Base-by-base conservation (phyloP, 2,888 invertebrate genomes). In the Platycnemis pennipes region DNA sequence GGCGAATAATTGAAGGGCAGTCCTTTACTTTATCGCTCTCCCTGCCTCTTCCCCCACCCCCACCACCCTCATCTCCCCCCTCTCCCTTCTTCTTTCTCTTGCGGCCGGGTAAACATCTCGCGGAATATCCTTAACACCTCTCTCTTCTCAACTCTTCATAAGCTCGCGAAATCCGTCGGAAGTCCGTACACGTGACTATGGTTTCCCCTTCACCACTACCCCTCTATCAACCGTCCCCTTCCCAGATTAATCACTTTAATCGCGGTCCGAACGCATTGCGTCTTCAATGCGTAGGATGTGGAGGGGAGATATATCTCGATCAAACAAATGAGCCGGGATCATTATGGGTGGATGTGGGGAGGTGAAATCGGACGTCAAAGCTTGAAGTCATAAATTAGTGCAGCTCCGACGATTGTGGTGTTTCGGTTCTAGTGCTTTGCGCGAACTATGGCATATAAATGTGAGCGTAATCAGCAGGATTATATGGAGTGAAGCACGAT, bases 1-100 rank as follows among this genome's bases (percentile, higher is more conserved):
- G 77, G 31, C 77, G 77, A 77, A 77, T 77, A 77, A 77, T 77
- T 77, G 77, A 77, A 77, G 77, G 77, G 63, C 77, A 31, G 77
- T 37, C 77, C 77, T 37, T 8, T 77, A 77, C 37, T 77, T 37
- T 31, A 77, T 77, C 77, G 77, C 77, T n/a, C 37, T 37, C 77
- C 16, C 63, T 8, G 26, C 37, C 77, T n/a, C 37, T 37, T 49
- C 49, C 49, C 19, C 4, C 7, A 1, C 11, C 5, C 77, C 37
- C 77, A 37, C 37, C 63, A 19, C 1, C n/a, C 63, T 3, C 63
- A 13, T 26, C 26, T 77, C 37, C 37, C 63, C 19, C 37, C 26
- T 77, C 37, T 77, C 11, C 8, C n/a, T 77, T 37, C 16, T 31
- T 37, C 77, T 77, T 11, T 37, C 31, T 69, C 69, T 7, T 3